These are phyloP conservation scores for Cheiracanthium punctorium DNA, from an alignment of 2,888 invertebrate genomes.

Conservation along the genomic window DNA sequence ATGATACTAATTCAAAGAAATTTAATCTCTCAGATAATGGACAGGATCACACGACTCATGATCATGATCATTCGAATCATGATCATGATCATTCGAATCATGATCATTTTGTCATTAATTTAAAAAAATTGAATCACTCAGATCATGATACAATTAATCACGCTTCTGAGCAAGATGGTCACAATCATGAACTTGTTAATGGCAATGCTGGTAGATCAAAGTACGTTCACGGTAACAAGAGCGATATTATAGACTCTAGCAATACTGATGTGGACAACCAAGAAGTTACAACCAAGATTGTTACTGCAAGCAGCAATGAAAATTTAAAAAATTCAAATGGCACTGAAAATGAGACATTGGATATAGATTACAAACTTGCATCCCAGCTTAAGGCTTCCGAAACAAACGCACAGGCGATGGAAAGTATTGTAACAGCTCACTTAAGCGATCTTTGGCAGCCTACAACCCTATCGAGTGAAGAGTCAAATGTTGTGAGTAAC, in stretches of 20 bases:
- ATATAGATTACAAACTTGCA: neutral
- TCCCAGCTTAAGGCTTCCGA: neutral
- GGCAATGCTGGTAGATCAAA: neutral
- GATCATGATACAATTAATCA: neutral
- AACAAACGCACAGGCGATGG: neutral
- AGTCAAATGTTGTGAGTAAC: neutral
- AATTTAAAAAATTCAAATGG: neutral
- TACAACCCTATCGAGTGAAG: neutral
- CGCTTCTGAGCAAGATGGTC: neutral
- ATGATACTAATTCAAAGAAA: conserved; percentile 29
- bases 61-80: conserved; percentile 11
- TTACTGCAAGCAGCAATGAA: neutral
- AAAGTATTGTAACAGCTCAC: neutral
- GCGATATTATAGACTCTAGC: neutral
- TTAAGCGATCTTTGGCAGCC: neutral
- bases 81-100: neutral
- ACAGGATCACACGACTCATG: conserved; percentile 25
- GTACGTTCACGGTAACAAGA: neutral
- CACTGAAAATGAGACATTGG: neutral
- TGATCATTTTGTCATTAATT: neutral
- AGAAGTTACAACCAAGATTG: neutral
- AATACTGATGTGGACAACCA: neutral
- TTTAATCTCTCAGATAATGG: too few species aligned
- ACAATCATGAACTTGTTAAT: too few species aligned
- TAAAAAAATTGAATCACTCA: neutral